Evolutionary conservation across 2,888 invertebrate genomes (phyloP).

Genomic region (Peribatodes rhomboidaria): DNA sequence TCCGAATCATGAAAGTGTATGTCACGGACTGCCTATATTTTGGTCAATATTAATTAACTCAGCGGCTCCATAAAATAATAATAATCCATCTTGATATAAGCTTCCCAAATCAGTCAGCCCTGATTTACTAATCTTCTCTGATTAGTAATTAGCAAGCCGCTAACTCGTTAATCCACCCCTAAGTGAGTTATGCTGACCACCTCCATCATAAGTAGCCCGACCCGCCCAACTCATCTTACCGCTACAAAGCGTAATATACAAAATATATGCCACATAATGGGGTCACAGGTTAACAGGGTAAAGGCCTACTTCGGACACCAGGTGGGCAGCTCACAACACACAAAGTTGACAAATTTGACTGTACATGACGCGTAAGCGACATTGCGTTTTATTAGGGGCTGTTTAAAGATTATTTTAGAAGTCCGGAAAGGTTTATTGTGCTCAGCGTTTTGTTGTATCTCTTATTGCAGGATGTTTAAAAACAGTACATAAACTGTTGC

Average conservation of each 20-base stretch:
- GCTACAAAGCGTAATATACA: conserved; percentile 52
- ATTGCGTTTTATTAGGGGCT: conserved; percentile 17
- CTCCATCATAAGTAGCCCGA: conserved; percentile 26
- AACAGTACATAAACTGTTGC: not conserved
- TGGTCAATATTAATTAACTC: no score
- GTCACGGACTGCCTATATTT: no score
- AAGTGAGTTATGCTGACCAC: conserved; percentile 27
- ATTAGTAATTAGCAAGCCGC: conserved; percentile 8
- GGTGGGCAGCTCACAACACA: conserved; percentile 37
- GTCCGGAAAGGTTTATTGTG: not conserved
- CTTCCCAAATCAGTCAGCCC: not conserved
- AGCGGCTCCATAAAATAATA: no score
- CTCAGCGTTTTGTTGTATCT: conserved; percentile 8
- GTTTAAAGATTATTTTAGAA: conserved; percentile 25
- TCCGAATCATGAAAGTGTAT: no score
- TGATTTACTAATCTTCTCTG: conserved; percentile 14
- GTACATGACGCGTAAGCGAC: conserved; percentile 21
- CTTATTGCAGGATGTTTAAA: not conserved
- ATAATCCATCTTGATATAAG: no score
- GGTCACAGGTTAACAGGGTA: conserved; percentile 68
- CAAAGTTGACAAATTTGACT: conserved; percentile 26
- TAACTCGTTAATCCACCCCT: conserved; percentile 15
- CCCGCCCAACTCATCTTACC: conserved; percentile 51
- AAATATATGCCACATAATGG: conserved; percentile 57
- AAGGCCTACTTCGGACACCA: conserved; percentile 49